Evolutionary conservation across 1,140 invertebrate species (phyloP), one percentile per base, ranked within the genome.

Genomic region (Magallana ariakensis): DNA sequence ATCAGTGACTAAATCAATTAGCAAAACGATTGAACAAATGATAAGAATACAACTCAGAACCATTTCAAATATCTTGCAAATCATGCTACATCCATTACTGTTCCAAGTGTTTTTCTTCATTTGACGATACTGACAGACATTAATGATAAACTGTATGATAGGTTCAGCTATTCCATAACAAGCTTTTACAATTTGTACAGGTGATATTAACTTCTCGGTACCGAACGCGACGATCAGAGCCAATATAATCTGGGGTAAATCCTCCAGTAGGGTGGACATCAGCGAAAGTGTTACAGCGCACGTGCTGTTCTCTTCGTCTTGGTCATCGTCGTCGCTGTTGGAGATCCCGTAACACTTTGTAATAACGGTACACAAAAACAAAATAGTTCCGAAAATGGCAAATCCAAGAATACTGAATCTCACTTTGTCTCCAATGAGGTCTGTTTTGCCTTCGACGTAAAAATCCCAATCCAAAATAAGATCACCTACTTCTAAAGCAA

Each of bases 381-480:
- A 26, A 13, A 75, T 3, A 11, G 66, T 13, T 26, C 66, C 66
- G 1, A 75, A 11, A 26, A 75, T 33, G 22, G 66, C 66, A 10
- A 75, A 75, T 13, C 26, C 66, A 1, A 75, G 66, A 33, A 75
- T 75, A 22, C 66, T 26, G 8, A 13, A 11, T 75, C 13, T 33
- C 6, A 75, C 5, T 75, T 75, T 13, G 2, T 46, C 22, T 0
- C 8, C 22, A 26, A 75, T 33, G 15, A 26, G 8, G 19, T 75
- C 66, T 75, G 66, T 75, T 26, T 75, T 75, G 19, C 22, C 22
- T 26, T 75, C 66, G 33, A 9, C 19, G 66, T 75, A 75, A 75
- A 75, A 75, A 26, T 75, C 66, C 66, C 66, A 75, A 26, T 75
- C 66, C 22, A 75, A 26, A 75, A 75, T 13, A 13, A 75, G 66